phyloP scores from a whole-genome alignment of 2,888 invertebrate species.

The Dryomyza anilis region DNA sequence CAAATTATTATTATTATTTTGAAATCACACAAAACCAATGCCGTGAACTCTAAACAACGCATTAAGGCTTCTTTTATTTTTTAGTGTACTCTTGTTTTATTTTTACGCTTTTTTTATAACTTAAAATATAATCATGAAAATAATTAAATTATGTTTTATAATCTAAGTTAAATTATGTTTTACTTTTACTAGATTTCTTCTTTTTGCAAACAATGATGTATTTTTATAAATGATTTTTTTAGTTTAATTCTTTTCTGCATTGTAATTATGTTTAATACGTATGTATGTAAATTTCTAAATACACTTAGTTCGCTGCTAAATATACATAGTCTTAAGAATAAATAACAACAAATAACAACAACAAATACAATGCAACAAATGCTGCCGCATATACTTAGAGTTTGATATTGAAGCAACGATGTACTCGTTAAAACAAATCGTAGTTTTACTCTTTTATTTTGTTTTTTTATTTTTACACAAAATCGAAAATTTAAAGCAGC shows the following conservation, averaged over 20 bases:
- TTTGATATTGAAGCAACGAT: constrained; percentile 10
- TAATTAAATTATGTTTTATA: not conserved
- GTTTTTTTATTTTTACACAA: too few species aligned
- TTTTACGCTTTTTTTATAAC: not conserved
- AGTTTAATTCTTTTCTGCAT: not conserved
- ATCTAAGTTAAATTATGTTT: not conserved
- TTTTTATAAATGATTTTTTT: not conserved
- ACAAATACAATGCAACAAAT: constrained; percentile 13
- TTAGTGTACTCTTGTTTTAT: constrained; percentile 29
- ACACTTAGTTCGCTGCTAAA: not conserved
- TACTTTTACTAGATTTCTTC: not conserved
- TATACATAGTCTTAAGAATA: too few species aligned
- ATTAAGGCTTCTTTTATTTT: constrained; percentile 37
- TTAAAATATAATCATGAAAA: not conserved
- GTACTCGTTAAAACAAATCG: not conserved
- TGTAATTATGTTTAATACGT: not conserved
- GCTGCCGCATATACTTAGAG: constrained; percentile 18
- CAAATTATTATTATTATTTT: constrained; percentile 17
- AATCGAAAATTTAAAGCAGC: not conserved
- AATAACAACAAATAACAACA: not conserved
- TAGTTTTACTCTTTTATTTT: too few species aligned
- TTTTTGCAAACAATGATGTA: too few species aligned
- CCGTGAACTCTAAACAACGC: not conserved
- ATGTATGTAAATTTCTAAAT: not conserved
- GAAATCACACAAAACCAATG: not conserved